Evolutionary conservation across 2,888 invertebrate species (phyloP).

Genomic region (Xestia sexstrigata): DNA sequence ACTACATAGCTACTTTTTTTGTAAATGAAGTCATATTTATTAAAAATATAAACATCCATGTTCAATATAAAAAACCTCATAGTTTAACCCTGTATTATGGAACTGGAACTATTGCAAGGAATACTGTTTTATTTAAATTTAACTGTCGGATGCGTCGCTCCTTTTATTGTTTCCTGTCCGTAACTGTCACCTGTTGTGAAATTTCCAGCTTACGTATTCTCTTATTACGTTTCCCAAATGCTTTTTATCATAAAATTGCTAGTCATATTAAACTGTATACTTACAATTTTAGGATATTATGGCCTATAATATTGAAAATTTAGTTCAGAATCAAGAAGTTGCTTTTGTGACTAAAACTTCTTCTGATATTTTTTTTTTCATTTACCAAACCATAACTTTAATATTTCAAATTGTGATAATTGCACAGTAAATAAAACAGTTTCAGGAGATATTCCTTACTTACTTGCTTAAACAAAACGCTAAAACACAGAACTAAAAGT

Average conservation of each 20-base stretch:
- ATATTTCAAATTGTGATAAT: neutral
- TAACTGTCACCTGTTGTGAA: slow-evolving; percentile 62
- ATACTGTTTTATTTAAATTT: slow-evolving; percentile 70
- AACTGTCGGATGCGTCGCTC: slow-evolving; percentile 50
- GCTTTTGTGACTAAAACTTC: no score
- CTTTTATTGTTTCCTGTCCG: slow-evolving; percentile 62
- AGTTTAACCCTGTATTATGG: slow-evolving; percentile 16
- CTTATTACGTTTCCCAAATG: slow-evolving; percentile 50
- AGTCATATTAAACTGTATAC: neutral
- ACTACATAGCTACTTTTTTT: no score
- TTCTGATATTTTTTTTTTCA: no score
- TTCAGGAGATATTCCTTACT: neutral
- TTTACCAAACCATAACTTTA: no score
- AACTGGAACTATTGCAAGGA: slow-evolving; percentile 31
- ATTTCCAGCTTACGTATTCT: slow-evolving; percentile 61
- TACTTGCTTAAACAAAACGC: slow-evolving; percentile 15
- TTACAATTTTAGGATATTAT: neutral
- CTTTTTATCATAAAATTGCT: slow-evolving; percentile 35
- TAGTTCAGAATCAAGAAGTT: neutral
- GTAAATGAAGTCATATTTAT: no score
- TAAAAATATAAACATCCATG: no score
- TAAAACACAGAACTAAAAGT: neutral
- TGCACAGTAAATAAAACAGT: neutral
- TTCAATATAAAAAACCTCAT: no score
- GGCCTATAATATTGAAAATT: neutral